A percentile compares a stretch with the other conserved stretches of the same genome.
phyloP scores from a whole-genome alignment of 1,140 invertebrate species.

The Samia ricini region DNA sequence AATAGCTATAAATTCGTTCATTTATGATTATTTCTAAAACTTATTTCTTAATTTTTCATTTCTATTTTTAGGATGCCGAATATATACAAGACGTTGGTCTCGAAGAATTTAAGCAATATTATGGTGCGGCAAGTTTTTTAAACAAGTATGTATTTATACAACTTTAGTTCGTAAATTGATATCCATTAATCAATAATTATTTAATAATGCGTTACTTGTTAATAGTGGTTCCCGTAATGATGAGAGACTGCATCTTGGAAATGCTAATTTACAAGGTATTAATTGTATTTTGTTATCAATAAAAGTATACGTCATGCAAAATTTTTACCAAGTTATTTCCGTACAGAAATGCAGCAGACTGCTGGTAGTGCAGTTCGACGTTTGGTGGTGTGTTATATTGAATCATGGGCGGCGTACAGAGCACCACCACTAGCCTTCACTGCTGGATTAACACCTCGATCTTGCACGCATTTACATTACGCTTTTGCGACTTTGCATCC shows the following conservation, averaged over 20 bases:
- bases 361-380: constrained; percentile 34
- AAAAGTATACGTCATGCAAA: background rate
- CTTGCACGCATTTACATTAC: constrained; percentile 90
- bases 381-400: constrained; percentile 83
- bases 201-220: constrained; percentile 11
- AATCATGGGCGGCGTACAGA: constrained; percentile 82
- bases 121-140: constrained; percentile 59
- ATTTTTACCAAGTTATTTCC: constrained; percentile 9
- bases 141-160: constrained; percentile 49
- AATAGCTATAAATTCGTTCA: background rate
- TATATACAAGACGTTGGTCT: constrained; percentile 25
- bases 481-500: constrained; percentile 86
- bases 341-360: constrained; percentile 61
- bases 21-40: background rate
- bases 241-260: constrained; percentile 59
- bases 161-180: background rate
- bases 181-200: background rate
- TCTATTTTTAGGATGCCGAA: constrained; percentile 42
- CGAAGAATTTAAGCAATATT: constrained; percentile 46
- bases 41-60: background rate
- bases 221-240: constrained; percentile 46
- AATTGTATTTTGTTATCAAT: background rate
- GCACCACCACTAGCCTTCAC: constrained; percentile 83
- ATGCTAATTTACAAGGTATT: constrained; percentile 65
- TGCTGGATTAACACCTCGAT: constrained; percentile 83